phyloP scores from a whole-genome alignment of 2,888 invertebrate genomes.

The Ptilodon capucinus region DNA sequence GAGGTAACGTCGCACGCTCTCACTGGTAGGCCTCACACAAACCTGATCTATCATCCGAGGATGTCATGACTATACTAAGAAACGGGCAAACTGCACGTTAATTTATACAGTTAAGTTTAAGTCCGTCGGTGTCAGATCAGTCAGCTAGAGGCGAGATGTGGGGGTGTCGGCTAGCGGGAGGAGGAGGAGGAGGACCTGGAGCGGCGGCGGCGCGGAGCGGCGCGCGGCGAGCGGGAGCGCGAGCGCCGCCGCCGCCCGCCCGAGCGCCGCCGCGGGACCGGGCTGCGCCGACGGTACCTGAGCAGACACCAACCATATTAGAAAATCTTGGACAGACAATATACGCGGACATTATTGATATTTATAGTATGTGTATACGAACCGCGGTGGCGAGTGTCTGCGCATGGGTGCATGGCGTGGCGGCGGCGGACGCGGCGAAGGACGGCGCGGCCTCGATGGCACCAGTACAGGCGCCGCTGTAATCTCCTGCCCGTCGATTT shows the following conservation, averaged over 20 bases:
- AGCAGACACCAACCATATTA: no score
- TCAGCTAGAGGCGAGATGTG: neutral
- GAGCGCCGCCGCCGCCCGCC: slow-evolving; percentile 84
- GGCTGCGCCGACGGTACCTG: slow-evolving; percentile 81
- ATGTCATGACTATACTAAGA: neutral
- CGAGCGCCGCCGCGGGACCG: slow-evolving; percentile 78
- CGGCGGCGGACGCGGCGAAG: slow-evolving; percentile 79
- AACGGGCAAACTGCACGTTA: neutral
- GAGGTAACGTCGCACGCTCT: neutral
- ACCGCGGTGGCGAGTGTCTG: slow-evolving; percentile 78
- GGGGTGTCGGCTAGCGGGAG: slow-evolving; percentile 78
- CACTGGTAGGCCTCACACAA: neutral
- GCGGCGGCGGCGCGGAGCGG: slow-evolving; percentile 86
- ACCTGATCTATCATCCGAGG: neutral
- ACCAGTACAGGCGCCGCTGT: slow-evolving; percentile 96
- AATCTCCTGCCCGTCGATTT: slow-evolving; percentile 98
- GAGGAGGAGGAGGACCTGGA: slow-evolving; percentile 89
- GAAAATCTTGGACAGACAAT: no score
- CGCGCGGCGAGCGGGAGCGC: slow-evolving; percentile 83
- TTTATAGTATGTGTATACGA: neutral
- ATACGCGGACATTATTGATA: neutral
- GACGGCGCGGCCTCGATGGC: slow-evolving; percentile 85
- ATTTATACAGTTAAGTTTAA: neutral
- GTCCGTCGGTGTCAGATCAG: neutral
- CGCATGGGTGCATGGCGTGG: slow-evolving; percentile 83